phyloP scores from a whole-genome alignment of 2,888 invertebrate genomes.

The Oligia fasciuncula region DNA sequence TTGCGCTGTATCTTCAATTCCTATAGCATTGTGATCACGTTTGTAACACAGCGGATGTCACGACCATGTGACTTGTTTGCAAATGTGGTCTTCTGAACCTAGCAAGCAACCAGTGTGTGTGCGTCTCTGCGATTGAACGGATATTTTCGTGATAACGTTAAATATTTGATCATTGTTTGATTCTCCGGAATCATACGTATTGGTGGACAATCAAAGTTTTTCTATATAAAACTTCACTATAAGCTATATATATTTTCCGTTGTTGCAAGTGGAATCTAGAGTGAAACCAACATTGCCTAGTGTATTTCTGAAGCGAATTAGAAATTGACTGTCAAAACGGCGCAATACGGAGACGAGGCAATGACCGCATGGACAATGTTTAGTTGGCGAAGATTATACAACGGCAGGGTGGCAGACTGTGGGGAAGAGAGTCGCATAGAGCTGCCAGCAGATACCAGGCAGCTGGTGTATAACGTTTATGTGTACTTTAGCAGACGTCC shows the following conservation, averaged over 20 bases:
- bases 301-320: conserved; percentile 35
- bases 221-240: conserved; percentile 1
- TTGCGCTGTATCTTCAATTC: conserved; percentile 72
- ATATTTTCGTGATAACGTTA: conserved; percentile 68
- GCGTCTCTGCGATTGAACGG: conserved; percentile 79
- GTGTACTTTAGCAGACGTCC: conserved; percentile 86
- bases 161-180: conserved; percentile 49
- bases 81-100: conserved; percentile 77
- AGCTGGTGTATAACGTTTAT: conserved; percentile 87
- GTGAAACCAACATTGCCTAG: conserved; percentile 26
- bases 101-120: conserved; percentile 78
- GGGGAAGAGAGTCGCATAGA: conserved; percentile 81
- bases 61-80: conserved; percentile 83
- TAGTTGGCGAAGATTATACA: conserved; percentile 87
- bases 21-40: conserved; percentile 82
- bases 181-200: conserved; percentile 9
- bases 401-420: conserved; percentile 76
- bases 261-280: conserved; percentile 31
- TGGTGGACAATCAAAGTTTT: conserved; percentile 14
- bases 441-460: conserved; percentile 86
- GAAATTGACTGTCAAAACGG: conserved; percentile 79
- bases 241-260: conserved; percentile 3
- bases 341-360: conserved; percentile 88
- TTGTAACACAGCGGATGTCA: conserved; percentile 85
- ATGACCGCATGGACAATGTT: conserved; percentile 90